Conservation (phyloP, 2,888 invertebrate genomes). For the Dione vanillae region DNA sequence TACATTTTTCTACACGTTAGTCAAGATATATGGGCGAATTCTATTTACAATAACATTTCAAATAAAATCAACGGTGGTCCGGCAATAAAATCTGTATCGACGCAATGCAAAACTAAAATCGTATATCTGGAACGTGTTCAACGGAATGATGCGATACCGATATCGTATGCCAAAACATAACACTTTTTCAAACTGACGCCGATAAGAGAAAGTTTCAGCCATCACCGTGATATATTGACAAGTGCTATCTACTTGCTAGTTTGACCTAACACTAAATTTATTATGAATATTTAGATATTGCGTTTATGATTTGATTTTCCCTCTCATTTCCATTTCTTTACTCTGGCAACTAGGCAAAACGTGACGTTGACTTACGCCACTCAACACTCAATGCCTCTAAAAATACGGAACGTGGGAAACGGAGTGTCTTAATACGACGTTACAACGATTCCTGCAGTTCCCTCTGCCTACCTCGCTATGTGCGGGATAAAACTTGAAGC, state of each 20-base stretch:
- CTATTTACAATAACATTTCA: slow-evolving; percentile 38
- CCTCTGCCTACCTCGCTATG: no score
- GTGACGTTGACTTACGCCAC: no score
- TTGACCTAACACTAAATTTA: slow-evolving; percentile 30
- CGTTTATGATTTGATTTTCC: background rate
- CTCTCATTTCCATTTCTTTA: no score
- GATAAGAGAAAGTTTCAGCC: slow-evolving; percentile 44
- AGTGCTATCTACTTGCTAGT: slow-evolving; percentile 37
- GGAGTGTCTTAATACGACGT: no score
- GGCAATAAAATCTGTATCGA: slow-evolving; percentile 24
- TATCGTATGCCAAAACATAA: slow-evolving; percentile 49
- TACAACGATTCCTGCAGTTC: no score
- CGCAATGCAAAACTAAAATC: slow-evolving; percentile 29
- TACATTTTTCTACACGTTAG: slow-evolving; percentile 22
- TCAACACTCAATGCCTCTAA: no score
- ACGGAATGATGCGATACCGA: slow-evolving; percentile 40
- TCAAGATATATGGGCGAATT: slow-evolving; percentile 26
- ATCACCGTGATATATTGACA: slow-evolving; percentile 40
- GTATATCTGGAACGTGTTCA: slow-evolving; percentile 37
- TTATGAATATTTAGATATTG: slow-evolving; percentile 12
- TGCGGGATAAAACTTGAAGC: no score
- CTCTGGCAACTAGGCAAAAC: no score
- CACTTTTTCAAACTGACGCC: slow-evolving; percentile 50
- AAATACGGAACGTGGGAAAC: no score
- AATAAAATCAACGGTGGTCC: slow-evolving; percentile 35